Evolutionary conservation across 2,113 vertebrate species (phyloP), one percentile per base, ranked within the genome.

Genomic region (Oreotrochilus melanogaster): DNA sequence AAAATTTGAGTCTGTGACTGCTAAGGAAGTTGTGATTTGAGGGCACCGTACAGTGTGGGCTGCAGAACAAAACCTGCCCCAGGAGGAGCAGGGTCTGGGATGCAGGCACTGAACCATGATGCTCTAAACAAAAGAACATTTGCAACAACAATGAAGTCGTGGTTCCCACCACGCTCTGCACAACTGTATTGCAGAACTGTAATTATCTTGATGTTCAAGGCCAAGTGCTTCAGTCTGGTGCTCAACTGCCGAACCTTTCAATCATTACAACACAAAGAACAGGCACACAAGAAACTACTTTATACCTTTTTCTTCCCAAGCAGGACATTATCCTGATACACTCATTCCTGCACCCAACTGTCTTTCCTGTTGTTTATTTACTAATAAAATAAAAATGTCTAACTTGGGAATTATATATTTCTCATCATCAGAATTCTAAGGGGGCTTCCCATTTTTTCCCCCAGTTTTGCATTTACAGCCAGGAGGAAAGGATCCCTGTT

Each of bases 41-140:
- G 62, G 67, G 83, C 85, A 45, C 21, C 1, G 22, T 7, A 60
- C 69, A 60, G 91, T 9, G 53, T 1, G 7, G 30, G 70, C 14
- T 2, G 5, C 66, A 61, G 47, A 91, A 92, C 42, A 81, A 78
- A 97, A 93, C 80, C 66, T 6, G 1, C 71, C 18, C 53, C 45
- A 15, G 50, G 60, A 91, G 93, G 54, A 89, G 74, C 57, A 31
- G 51, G 48, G 60, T 67, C 61, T 47, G 74, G 69, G 33, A 10
- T 27, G 92, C 19, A 89, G 84, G 79, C 91, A 92, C 78, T 78
- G 71, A 95, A 88, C 86, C 90, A 5, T 91, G 94, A 78, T 47
- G n/a, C 78, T 92, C 75, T 64, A 89, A 96, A 97, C 95, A 97
- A 96, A 97, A 72, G 96, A 94, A 86, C 83, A 85, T 96, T 96